These are phyloP conservation scores for Sapajus apella DNA, from an alignment of 2,113 vertebrate genomes.

Conservation along the genomic window DNA sequence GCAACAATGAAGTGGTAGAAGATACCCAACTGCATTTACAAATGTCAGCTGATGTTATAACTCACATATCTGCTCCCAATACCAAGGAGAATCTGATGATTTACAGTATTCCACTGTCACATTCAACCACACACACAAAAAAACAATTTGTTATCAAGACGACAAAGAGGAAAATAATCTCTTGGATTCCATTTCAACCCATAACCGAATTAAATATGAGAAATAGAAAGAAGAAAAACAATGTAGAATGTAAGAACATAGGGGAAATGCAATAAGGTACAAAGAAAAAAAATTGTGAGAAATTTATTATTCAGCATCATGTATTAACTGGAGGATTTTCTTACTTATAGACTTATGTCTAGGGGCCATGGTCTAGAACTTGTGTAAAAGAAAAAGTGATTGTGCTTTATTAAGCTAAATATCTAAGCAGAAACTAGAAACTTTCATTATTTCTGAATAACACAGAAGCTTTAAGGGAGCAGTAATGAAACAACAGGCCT, in stretches of 20 bases:
- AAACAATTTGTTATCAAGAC: background rate
- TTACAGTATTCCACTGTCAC: background rate
- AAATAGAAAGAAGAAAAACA: background rate
- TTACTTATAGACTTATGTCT: background rate
- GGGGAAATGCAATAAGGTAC: background rate
- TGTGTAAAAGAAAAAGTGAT: background rate
- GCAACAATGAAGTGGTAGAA: background rate
- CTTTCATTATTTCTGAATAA: constrained; percentile 27
- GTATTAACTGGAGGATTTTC: background rate
- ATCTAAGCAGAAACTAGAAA: background rate
- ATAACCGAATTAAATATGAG: background rate
- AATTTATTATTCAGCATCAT: background rate
- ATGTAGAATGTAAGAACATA: background rate
- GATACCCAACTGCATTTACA: fast-evolving
- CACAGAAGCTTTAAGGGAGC: constrained; percentile 8
- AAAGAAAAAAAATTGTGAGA: background rate
- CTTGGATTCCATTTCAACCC: background rate
- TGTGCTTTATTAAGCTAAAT: background rate
- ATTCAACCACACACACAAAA: background rate
- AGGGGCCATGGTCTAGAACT: background rate
- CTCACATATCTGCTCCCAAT: background rate
- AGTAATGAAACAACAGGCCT: constrained; percentile 35
- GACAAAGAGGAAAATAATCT: background rate
- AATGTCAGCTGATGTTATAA: background rate
- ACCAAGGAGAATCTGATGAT: background rate